phyloP scores from a whole-genome alignment of 1,140 invertebrate genomes.

The Battus philenor region DNA sequence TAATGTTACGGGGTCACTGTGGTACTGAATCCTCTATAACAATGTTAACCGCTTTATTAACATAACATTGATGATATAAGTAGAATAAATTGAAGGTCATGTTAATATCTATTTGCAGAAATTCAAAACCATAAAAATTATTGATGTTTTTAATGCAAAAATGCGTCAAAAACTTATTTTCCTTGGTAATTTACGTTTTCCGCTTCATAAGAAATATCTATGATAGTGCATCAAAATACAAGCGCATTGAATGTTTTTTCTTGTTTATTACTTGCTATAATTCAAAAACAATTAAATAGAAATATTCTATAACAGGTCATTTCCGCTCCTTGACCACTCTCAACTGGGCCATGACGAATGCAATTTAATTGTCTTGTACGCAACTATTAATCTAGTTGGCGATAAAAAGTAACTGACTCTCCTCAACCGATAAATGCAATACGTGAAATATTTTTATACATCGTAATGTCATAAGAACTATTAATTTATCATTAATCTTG shows the following conservation, averaged over 20 bases:
- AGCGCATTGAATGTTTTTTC: neutral
- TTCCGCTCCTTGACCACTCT: conserved; percentile 4
- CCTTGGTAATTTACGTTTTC: neutral
- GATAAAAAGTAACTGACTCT: conserved; percentile 1
- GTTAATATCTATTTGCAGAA: conserved; percentile 16
- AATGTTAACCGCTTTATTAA: conserved; percentile 69
- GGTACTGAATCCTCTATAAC: conserved; percentile 46
- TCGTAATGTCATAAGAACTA: too few relatives aligned
- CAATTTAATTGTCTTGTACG: conserved; percentile 1
- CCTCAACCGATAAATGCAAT: too few relatives aligned
- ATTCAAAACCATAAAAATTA: too few relatives aligned
- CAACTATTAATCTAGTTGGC: too few relatives aligned
- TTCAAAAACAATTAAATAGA: neutral
- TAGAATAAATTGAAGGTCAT: conserved; percentile 52
- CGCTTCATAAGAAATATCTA: neutral
- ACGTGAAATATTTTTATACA: too few relatives aligned
- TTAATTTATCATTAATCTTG: too few relatives aligned
- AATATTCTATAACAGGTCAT: neutral
- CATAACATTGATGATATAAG: conserved; percentile 55
- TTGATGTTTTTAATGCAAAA: conserved; percentile 3
- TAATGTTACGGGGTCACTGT: conserved; percentile 41
- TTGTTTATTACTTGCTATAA: neutral
- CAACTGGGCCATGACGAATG: neutral
- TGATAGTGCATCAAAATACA: neutral
- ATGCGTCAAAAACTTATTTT: neutral